Conservation (phyloP, 2,888 invertebrate genomes). For the Euclidia mi region DNA sequence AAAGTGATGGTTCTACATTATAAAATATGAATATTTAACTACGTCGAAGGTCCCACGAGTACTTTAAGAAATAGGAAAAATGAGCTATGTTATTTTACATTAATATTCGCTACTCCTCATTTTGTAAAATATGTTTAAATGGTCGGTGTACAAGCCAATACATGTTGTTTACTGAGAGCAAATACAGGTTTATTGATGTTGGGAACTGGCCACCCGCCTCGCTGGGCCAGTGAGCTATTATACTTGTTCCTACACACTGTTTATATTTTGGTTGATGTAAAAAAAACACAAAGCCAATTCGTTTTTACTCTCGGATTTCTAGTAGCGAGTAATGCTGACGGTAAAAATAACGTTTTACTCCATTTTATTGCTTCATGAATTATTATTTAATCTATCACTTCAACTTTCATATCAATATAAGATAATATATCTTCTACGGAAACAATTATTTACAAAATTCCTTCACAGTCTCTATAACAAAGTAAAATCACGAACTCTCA, state of each 20-base stretch:
- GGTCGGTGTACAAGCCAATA: conserved; percentile 28
- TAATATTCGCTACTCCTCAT: conserved; percentile 51
- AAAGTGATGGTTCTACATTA: conserved; percentile 62
- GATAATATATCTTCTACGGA: conserved; percentile 62
- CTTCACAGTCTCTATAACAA: conserved; percentile 33
- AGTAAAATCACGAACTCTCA: conserved; percentile 20
- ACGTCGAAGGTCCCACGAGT: conserved; percentile 84
- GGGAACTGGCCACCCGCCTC: neutral
- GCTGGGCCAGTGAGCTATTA: conserved; percentile 11
- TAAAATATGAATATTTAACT: conserved; percentile 69
- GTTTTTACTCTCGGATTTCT: conserved; percentile 19
- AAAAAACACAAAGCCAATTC: conserved; percentile 22
- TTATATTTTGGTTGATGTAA: conserved; percentile 22
- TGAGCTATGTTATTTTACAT: conserved; percentile 60
- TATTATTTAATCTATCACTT: conserved; percentile 57
- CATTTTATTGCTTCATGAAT: conserved; percentile 70
- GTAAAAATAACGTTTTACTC: conserved; percentile 48
- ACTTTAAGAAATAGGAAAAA: conserved; percentile 74
- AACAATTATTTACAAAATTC: conserved; percentile 70
- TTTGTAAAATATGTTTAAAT: conserved; percentile 27
- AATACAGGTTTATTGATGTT: conserved; percentile 7
- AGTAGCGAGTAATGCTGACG: conserved; percentile 8
- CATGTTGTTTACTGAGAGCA: neutral
- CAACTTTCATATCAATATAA: conserved; percentile 35
- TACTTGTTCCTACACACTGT: conserved; percentile 30